A percentile compares a stretch with the other conserved stretches of the same genome.
phyloP scores from a whole-genome alignment of 2,888 invertebrate species.

The Morpho achilles region DNA sequence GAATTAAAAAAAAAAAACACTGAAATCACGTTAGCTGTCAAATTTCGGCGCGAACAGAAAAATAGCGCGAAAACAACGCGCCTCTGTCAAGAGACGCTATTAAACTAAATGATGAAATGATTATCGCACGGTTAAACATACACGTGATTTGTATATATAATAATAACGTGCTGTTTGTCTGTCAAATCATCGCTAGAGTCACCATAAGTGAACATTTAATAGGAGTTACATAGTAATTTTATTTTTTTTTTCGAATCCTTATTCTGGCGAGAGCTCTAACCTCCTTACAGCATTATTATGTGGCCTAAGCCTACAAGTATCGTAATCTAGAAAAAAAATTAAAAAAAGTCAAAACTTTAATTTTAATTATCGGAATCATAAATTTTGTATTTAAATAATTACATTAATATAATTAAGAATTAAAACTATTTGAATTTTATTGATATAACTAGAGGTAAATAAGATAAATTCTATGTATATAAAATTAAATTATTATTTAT shows the following conservation, averaged over 20 bases:
- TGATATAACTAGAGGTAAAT: too few relatives aligned
- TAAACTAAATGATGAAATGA: conserved; percentile 22
- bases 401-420: too few relatives aligned
- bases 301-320: too few relatives aligned
- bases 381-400: too few relatives aligned
- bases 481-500: too few relatives aligned
- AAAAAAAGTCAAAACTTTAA: too few relatives aligned
- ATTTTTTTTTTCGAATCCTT: neutral
- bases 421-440: too few relatives aligned
- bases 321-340: too few relatives aligned
- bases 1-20: conserved; percentile 22
- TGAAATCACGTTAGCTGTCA: conserved; percentile 21
- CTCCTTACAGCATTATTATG: too few relatives aligned
- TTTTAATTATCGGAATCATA: too few relatives aligned
- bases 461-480: too few relatives aligned
- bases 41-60: conserved; percentile 25
- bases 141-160: neutral
- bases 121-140: conserved; percentile 8
- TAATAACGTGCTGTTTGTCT: conserved; percentile 8
- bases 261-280: too few relatives aligned
- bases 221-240: neutral
- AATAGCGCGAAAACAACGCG: conserved; percentile 12
- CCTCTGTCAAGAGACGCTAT: conserved; percentile 14
- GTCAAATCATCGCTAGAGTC: neutral
- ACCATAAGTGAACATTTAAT: conserved; percentile 5